phyloP scores from a whole-genome alignment of 2,888 invertebrate species.

The Lepidocyrtoides sp. region DNA sequence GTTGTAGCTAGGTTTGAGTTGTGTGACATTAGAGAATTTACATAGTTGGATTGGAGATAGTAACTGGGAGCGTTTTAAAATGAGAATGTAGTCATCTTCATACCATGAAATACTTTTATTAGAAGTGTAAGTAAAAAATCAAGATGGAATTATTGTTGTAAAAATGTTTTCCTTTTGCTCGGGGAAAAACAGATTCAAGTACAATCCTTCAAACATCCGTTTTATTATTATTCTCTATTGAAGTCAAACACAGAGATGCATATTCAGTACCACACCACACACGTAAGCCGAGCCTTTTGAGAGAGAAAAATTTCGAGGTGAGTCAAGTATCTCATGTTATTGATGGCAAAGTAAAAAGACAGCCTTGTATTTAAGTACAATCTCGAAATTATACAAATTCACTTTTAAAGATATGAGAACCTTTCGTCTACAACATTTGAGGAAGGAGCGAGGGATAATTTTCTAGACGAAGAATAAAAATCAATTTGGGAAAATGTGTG shows the following conservation, averaged over 20 bases:
- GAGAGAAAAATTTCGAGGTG: conserved; percentile 38
- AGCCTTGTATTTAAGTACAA: background rate
- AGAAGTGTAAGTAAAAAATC: background rate
- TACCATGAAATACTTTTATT: conserved; percentile 14
- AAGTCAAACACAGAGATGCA: no score
- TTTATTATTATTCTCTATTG: conserved; percentile 23
- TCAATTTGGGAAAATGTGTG: background rate
- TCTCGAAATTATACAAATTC: background rate
- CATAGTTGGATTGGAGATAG: background rate
- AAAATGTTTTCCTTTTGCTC: conserved; percentile 36
- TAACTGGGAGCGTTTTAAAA: conserved; percentile 35
- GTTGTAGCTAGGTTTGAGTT: background rate
- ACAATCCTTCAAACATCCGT: conserved; percentile 36
- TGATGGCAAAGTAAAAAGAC: background rate
- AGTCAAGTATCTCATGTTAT: conserved; percentile 31
- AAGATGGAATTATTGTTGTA: background rate
- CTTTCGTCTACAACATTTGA: background rate
- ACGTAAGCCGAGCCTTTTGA: conserved; percentile 40
- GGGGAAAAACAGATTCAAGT: background rate
- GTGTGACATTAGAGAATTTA: background rate
- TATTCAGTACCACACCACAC: conserved; percentile 11
- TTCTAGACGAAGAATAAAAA: background rate
- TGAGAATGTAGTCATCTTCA: background rate
- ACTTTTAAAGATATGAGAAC: background rate
- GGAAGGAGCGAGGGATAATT: background rate